Evolutionary conservation across 2,797 vertebrate genomes (phyloP).

Genomic region (Apogon talboti): DNA sequence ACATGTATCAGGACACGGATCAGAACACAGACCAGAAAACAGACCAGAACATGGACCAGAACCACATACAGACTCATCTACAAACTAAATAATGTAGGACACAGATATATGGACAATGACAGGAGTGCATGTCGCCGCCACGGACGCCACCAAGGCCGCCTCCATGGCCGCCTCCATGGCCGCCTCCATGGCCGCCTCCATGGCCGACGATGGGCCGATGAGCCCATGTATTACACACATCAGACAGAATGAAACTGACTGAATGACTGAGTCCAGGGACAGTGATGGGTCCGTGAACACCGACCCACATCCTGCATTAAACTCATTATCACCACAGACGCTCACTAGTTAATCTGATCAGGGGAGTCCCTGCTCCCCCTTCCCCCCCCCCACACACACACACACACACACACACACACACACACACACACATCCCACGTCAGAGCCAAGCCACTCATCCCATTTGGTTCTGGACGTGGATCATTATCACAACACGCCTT

Average conservation of each 20-base stretch:
- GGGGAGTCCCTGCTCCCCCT: conserved; percentile 22
- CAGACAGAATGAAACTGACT: conserved; percentile 33
- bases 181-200: too few relatives aligned
- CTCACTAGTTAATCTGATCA: conserved; percentile 60
- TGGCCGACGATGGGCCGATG: too few relatives aligned
- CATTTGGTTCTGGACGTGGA: conserved; percentile 74
- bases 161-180: too few relatives aligned
- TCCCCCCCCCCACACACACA: conserved; percentile 18
- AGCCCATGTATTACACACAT: conserved; percentile 39
- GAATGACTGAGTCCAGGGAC: conserved; percentile 22
- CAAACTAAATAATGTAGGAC: too few relatives aligned
- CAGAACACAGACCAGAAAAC: too few relatives aligned
- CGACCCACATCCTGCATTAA: conserved; percentile 53
- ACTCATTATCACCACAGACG: conserved; percentile 49
- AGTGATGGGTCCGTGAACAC: conserved; percentile 44
- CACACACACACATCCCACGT: conserved; percentile 22
- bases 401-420: conserved; percentile 19
- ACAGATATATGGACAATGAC: too few relatives aligned
- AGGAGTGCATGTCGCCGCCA: too few relatives aligned
- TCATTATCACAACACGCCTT: conserved; percentile 68
- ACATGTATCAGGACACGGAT: too few relatives aligned
- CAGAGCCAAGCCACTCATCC: conserved; percentile 59
- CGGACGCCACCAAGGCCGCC: too few relatives aligned
- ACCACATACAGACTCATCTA: too few relatives aligned
- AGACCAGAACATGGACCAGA: too few relatives aligned